Conservation (phyloP, 2,113 vertebrate species). For the Cochlearius cochlearius region DNA sequence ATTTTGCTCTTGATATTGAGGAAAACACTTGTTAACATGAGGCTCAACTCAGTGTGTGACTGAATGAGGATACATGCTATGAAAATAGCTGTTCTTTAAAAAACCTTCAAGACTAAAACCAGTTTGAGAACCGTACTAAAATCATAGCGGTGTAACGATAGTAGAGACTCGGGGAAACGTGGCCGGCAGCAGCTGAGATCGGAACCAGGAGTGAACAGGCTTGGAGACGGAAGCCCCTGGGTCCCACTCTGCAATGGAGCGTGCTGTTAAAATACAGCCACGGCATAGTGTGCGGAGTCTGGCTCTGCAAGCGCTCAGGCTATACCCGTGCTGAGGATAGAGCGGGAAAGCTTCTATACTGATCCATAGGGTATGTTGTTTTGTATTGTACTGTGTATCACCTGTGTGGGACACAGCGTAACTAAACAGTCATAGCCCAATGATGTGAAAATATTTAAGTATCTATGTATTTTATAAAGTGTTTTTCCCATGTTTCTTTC, state of each 20-base stretch:
- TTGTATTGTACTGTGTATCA: not conserved
- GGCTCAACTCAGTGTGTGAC: not conserved
- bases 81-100: not conserved
- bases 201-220: not conserved
- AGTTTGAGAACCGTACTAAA: not conserved
- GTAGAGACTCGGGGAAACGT: not conserved
- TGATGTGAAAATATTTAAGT: not conserved
- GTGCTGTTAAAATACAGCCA: not conserved
- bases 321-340: not conserved
- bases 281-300: accelerated
- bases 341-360: not conserved
- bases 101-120: not conserved
- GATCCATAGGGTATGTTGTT: not conserved
- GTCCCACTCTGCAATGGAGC: not conserved
- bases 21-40: not conserved
- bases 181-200: not conserved
- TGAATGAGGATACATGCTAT: not conserved
- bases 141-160: accelerated
- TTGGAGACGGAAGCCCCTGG: not conserved
- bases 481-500: not conserved
- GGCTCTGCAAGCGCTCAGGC: not conserved
- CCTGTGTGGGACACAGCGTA: not conserved
- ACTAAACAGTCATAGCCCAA: not conserved
- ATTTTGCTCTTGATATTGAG: not conserved
- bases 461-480: not conserved